Evolutionary conservation across 2,888 invertebrate species (phyloP).

Genomic region (Diadegma fenestrale): DNA sequence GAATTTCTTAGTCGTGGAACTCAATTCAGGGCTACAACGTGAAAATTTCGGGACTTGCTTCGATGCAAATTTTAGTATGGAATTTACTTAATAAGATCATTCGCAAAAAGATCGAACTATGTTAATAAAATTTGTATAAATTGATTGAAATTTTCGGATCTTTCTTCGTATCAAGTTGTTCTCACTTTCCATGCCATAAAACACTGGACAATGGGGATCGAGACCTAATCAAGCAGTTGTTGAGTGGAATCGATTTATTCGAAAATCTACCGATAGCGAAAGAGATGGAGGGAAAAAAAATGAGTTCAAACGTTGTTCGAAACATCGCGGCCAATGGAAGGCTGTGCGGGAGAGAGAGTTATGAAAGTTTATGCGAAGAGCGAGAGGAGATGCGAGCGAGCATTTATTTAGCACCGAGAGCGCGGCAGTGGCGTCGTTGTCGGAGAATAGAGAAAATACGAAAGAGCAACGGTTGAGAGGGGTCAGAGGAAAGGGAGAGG

Average conservation of each 20-base stretch:
- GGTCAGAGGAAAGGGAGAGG: constrained; percentile 49
- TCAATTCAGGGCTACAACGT: background rate
- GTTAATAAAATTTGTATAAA: background rate
- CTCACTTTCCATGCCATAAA: background rate
- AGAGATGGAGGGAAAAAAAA: constrained; percentile 18
- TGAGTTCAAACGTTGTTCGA: constrained; percentile 3
- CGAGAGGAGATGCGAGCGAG: constrained; percentile 43
- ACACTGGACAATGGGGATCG: constrained; percentile 25
- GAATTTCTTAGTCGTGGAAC: background rate
- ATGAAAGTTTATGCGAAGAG: constrained; percentile 15
- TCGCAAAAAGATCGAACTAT: background rate
- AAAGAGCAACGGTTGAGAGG: constrained; percentile 49
- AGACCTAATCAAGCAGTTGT: constrained; percentile 26
- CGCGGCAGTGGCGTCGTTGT: constrained; percentile 57
- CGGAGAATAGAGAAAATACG: constrained; percentile 53
- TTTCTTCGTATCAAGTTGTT: background rate
- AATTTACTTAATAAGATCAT: background rate
- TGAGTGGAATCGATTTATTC: constrained; percentile 64
- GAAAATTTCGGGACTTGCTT: background rate
- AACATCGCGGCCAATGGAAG: constrained; percentile 19
- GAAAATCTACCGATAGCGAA: constrained; percentile 37
- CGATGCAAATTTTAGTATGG: background rate
- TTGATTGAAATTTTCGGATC: background rate
- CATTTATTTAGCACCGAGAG: constrained; percentile 62
- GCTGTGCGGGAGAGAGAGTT: background rate